phyloP scores from a whole-genome alignment of 2,888 invertebrate genomes.

The Dinocampus coccinellae region DNA sequence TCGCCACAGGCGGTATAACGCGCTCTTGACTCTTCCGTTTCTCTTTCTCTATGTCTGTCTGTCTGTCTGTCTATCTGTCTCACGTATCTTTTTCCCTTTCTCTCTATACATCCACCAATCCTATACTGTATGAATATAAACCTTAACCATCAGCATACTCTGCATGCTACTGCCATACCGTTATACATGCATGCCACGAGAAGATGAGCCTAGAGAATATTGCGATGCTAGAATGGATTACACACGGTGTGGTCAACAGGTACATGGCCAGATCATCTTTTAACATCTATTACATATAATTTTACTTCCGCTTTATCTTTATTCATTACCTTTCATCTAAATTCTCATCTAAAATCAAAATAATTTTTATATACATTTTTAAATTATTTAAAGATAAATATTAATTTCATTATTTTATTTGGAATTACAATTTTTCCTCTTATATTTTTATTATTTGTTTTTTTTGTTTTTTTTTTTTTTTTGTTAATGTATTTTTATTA shows the following conservation, averaged over 20 bases:
- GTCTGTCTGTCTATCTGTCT: not conserved
- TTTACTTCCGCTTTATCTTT: not conserved
- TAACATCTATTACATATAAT: not conserved
- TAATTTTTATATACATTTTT: not conserved
- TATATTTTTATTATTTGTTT: no score
- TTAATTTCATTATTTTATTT: no score
- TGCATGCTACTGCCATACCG: conserved; percentile 30
- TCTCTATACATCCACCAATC: not conserved
- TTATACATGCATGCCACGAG: conserved; percentile 21
- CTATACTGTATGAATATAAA: conserved; percentile 6
- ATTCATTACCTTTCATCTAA: not conserved
- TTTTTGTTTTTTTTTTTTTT: not conserved
- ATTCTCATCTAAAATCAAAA: not conserved
- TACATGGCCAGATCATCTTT: not conserved
- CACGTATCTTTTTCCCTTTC: not conserved
- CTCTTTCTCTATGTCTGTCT: conserved; percentile 2
- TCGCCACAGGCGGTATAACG: conserved; percentile 30
- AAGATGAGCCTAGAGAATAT: conserved; percentile 24
- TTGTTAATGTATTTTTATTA: no score
- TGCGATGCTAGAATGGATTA: conserved; percentile 8
- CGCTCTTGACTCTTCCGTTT: not conserved
- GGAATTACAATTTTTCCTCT: no score
- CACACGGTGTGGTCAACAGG: conserved; percentile 13
- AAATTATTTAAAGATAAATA: no score
- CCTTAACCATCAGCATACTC: conserved; percentile 16